Base-by-base conservation (phyloP, 2,888 invertebrate genomes). In the Prosopocoilus inquinatus region DNA sequence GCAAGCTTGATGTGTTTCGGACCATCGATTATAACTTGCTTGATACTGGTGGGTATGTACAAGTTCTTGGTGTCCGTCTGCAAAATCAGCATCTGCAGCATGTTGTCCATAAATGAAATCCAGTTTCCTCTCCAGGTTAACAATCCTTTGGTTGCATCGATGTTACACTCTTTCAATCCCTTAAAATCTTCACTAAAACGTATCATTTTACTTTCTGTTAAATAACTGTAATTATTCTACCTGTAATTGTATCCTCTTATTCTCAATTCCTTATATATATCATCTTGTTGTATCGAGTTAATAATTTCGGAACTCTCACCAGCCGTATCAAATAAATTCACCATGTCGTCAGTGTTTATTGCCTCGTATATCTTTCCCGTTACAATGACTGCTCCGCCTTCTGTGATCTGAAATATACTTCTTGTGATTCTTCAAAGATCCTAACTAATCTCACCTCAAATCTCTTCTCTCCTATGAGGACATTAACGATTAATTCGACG, bases 31-130 rank as follows among this genome's bases (percentile, higher is more conserved):
- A 55, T 47, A 5, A 67, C 11, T 7, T 48, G 39, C 8, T 60
- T 57, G 28, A 67, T 61, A 3, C 55, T 55, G 5, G 60, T 91
- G 0, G 93, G 93, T 0, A 93, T 82, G 68, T 86, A 82, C 1
- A 92, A 81, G 2, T 84, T 82, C 3, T 89, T 79, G 0, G 86
- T 84, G 63, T 88, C 85, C 41, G 82, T 79, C 9, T 85, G 83
- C 9, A 91, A 70, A 49, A 93, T 86, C 65, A 86, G 84, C 63
- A 90, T 82, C 76, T 95, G 94, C n/a, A 95, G 79, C 85, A 94
- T 87, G 49, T 90, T 89, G 75, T 94, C 94, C 81, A 94, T 84
- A 76, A 91, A 94, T 0, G 91, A 83, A 9, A 92, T 87, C 93
- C 93, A 95, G 76, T 93, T 91, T 67, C 87, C 87, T 47, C 83